phyloP scores from a whole-genome alignment of 2,113 vertebrate genomes.

The Sinocyclocheilus maitianheensis region DNA sequence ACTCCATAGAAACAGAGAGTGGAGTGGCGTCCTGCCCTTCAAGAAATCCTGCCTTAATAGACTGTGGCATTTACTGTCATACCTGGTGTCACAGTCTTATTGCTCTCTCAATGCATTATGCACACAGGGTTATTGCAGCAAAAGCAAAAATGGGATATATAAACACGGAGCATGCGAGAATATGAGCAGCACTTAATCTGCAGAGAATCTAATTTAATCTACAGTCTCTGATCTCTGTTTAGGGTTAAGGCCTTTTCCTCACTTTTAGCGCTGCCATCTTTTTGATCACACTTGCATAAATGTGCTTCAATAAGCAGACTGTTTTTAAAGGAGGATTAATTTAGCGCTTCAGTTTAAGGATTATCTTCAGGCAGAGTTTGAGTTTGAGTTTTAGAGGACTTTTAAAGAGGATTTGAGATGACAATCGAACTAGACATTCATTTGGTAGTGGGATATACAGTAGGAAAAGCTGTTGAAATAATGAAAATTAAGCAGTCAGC shows the following conservation, averaged over 20 bases:
- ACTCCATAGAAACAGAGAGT: background rate
- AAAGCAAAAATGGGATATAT: background rate
- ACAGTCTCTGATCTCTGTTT: background rate
- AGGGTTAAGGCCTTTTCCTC: conserved; percentile 10
- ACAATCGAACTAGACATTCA: background rate
- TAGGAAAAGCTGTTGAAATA: background rate
- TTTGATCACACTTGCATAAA: conserved; percentile 14
- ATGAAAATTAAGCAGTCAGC: background rate
- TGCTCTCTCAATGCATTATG: conserved; percentile 47
- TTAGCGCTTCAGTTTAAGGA: background rate
- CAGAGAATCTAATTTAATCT: background rate
- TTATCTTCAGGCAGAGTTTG: background rate
- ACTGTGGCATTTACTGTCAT: conserved; percentile 53
- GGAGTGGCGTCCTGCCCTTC: conserved; percentile 18
- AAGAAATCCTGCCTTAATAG: conserved; percentile 37
- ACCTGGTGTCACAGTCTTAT: conserved; percentile 31
- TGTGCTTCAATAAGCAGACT: background rate
- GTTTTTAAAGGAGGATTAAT: conserved; percentile 8
- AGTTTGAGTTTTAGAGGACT: background rate
- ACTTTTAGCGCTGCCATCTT: conserved; percentile 3
- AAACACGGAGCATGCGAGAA: conserved; percentile 6
- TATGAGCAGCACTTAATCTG: background rate
- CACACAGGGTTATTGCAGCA: conserved; percentile 34
- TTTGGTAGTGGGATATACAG: background rate
- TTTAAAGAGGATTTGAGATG: background rate